Conservation (phyloP, 2,888 invertebrate species). For the Synanthedon vespiformis region DNA sequence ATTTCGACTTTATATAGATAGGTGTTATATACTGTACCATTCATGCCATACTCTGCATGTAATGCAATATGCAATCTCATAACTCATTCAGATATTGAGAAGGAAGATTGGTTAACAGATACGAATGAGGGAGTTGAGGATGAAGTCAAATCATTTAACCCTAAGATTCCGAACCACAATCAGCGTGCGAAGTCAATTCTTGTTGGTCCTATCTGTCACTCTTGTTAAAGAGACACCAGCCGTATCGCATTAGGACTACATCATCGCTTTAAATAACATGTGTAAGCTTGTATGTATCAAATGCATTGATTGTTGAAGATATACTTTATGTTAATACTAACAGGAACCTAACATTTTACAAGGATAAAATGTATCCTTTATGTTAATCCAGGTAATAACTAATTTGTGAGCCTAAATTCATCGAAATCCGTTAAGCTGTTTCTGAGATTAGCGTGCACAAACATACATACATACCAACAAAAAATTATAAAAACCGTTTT, state of each 20-base stretch:
- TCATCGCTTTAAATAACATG: slow-evolving; percentile 30
- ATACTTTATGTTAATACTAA: too few relatives aligned
- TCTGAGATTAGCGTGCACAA: too few relatives aligned
- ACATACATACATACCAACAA: too few relatives aligned
- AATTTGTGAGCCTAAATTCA: too few relatives aligned
- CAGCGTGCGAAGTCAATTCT: slow-evolving; percentile 59
- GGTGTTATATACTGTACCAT: too few relatives aligned
- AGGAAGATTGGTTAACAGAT: slow-evolving; percentile 6
- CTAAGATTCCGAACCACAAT: slow-evolving; percentile 53
- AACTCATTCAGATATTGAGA: slow-evolving; percentile 9
- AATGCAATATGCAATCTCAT: slow-evolving; percentile 25
- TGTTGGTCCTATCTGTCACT: slow-evolving; percentile 38
- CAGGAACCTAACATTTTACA: too few relatives aligned
- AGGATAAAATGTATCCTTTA: too few relatives aligned
- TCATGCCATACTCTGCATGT: neutral
- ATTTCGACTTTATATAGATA: too few relatives aligned
- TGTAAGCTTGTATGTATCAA: slow-evolving; percentile 1
- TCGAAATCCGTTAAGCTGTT: too few relatives aligned
- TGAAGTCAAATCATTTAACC: slow-evolving; percentile 56
- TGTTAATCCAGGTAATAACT: too few relatives aligned
- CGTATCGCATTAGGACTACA: slow-evolving; percentile 44
- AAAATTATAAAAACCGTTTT: too few relatives aligned
- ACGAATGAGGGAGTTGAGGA: slow-evolving; percentile 10
- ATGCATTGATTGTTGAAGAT: too few relatives aligned
- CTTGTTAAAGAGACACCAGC: slow-evolving; percentile 51